Evolutionary conservation across 1,140 invertebrate species (phyloP).

Genomic region (Drosophila gunungcola): DNA sequence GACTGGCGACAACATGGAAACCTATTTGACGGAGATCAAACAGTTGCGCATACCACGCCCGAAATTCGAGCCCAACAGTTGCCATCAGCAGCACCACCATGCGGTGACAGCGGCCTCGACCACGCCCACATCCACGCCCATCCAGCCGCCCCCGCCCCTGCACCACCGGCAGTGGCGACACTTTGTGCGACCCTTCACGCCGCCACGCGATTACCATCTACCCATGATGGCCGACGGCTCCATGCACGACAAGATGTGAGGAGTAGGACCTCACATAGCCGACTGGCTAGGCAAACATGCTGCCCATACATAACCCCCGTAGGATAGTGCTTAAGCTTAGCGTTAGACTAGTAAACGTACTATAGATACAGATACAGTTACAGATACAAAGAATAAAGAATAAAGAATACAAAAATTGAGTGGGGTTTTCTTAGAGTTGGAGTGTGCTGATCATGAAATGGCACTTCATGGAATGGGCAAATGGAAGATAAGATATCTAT

Average conservation of each 20-base stretch:
- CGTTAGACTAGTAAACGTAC: slow-evolving; percentile 55
- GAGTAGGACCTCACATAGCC: background rate
- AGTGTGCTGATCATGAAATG: slow-evolving; percentile 44
- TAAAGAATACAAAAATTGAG: slow-evolving; percentile 52
- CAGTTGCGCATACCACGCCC: slow-evolving; percentile 92
- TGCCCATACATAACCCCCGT: slow-evolving; percentile 16
- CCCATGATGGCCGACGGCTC: slow-evolving; percentile 59
- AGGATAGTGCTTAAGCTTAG: slow-evolving; percentile 72
- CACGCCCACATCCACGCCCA: slow-evolving; percentile 61
- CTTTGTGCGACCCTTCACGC: slow-evolving; percentile 81
- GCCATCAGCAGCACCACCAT: slow-evolving; percentile 86
- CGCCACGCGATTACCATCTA: slow-evolving; percentile 81
- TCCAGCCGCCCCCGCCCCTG: slow-evolving; percentile 49
- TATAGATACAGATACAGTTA: slow-evolving; percentile 47
- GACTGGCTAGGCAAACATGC: background rate
- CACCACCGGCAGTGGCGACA: slow-evolving; percentile 79
- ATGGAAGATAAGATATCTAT: slow-evolving; percentile 1
- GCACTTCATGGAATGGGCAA: slow-evolving; percentile 15
- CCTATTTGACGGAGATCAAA: slow-evolving; percentile 93
- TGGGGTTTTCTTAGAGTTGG: slow-evolving; percentile 1
- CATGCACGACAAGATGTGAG: slow-evolving; percentile 68
- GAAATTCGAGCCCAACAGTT: slow-evolving; percentile 91
- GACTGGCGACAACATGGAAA: slow-evolving; percentile 87
- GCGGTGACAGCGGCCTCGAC: slow-evolving; percentile 87
- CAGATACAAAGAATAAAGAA: slow-evolving; percentile 55